phyloP scores from a whole-genome alignment of 2,888 invertebrate species.

The Archaeoteleia sp. region DNA sequence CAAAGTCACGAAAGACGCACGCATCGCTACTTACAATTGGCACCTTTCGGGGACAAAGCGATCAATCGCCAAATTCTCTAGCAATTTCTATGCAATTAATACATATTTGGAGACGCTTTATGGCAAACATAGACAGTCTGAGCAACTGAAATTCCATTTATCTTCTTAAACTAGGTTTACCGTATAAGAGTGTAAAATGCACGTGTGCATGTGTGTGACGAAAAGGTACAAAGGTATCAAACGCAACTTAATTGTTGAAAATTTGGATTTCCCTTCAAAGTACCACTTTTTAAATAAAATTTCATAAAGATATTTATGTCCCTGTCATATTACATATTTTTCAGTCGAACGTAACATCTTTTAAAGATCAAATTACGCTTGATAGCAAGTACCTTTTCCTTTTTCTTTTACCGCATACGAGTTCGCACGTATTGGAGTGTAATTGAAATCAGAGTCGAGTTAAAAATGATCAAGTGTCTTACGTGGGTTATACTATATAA shows the following conservation, averaged over 20 bases:
- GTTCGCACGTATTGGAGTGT: constrained; percentile 44
- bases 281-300: too few relatives aligned
- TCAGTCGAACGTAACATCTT: too few relatives aligned
- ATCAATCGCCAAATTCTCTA: constrained; percentile 57
- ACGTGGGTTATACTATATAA: constrained; percentile 60
- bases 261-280: too few relatives aligned
- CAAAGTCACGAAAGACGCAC: constrained; percentile 54
- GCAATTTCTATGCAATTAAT: constrained; percentile 55
- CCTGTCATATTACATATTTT: too few relatives aligned
- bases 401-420: constrained; percentile 34
- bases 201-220: constrained; percentile 46
- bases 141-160: constrained; percentile 61
- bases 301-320: too few relatives aligned
- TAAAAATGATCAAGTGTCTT: constrained; percentile 60
- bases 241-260: constrained; percentile 42
- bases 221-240: constrained; percentile 34
- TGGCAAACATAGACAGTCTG: constrained; percentile 71
- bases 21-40: constrained; percentile 60
- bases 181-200: constrained; percentile 37
- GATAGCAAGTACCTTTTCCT: constrained; percentile 22
- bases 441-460: constrained; percentile 55
- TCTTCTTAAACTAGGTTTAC: constrained; percentile 53
- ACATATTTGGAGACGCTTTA: constrained; percentile 59
- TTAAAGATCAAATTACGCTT: constrained; percentile 30
- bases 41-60: constrained; percentile 60